Evolutionary conservation across 2,888 invertebrate genomes (phyloP).

Genomic region (Deroplatys truncata): DNA sequence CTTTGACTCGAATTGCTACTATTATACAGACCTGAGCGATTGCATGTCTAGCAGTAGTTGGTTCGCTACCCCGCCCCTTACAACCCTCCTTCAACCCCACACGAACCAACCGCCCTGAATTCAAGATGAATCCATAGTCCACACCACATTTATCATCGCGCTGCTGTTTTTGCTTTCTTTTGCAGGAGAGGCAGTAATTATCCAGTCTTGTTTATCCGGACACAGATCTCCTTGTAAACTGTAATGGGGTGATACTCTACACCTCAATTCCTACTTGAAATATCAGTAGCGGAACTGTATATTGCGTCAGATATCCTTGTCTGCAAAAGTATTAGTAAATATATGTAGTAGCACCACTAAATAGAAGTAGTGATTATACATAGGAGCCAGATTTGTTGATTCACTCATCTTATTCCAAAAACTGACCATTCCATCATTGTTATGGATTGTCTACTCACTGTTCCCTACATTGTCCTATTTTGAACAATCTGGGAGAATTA

Average conservation of each 20-base stretch:
- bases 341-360: too few species aligned
- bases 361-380: too few species aligned
- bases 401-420: too few species aligned
- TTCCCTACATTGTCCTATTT: too few species aligned
- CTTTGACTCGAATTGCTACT: background rate
- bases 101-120: background rate
- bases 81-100: background rate
- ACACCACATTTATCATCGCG: background rate
- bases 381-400: too few species aligned
- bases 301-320: too few species aligned
- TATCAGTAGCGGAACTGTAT: too few species aligned
- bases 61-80: background rate
- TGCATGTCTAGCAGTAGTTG: background rate
- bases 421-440: too few species aligned
- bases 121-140: background rate
- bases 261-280: background rate
- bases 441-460: too few species aligned
- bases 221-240: background rate
- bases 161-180: background rate
- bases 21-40: background rate
- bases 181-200: background rate
- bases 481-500: too few species aligned
- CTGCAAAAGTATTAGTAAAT: too few species aligned
- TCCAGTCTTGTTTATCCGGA: background rate
- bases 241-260: background rate